Evolutionary conservation across 2,113 vertebrate species (phyloP).

Genomic region (Bubalus kerabau): DNA sequence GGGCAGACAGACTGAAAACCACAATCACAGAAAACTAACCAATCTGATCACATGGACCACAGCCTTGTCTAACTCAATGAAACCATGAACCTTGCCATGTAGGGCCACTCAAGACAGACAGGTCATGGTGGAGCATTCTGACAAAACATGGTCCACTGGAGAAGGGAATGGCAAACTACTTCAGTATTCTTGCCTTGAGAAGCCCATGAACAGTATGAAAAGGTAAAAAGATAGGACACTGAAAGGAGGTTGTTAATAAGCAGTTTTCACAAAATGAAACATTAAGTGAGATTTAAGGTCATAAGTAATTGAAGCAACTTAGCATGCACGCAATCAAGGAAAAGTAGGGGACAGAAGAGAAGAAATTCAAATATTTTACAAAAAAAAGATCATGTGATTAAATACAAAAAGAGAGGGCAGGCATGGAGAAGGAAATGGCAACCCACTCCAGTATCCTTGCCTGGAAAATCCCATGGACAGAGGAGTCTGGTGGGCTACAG

Average conservation of each 20-base stretch:
- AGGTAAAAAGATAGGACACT: not conserved
- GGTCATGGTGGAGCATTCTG: not conserved
- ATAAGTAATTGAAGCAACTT: not conserved
- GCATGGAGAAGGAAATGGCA: not conserved
- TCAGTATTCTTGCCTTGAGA: not conserved
- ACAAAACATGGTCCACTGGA: not conserved
- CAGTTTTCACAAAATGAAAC: conserved; percentile 5
- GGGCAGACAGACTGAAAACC: not conserved
- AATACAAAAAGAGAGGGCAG: not conserved
- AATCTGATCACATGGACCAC: not conserved
- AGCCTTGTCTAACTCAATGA: not conserved
- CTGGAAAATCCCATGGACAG: too few species aligned
- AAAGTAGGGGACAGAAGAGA: not conserved
- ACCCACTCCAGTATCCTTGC: too few species aligned
- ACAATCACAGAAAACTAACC: not conserved
- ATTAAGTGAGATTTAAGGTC: not conserved
- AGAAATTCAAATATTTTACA: not conserved
- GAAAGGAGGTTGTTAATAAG: not conserved
- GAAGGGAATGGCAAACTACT: not conserved
- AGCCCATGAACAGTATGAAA: not conserved
- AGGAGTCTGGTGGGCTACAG: too few species aligned
- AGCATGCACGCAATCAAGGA: not conserved
- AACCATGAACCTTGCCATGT: not conserved
- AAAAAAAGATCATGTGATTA: not conserved
- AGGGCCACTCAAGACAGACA: not conserved